Evolutionary conservation across 2,888 invertebrate species (phyloP), one percentile per base, ranked within the genome.

Genomic region (Arrhopalites spinosus): DNA sequence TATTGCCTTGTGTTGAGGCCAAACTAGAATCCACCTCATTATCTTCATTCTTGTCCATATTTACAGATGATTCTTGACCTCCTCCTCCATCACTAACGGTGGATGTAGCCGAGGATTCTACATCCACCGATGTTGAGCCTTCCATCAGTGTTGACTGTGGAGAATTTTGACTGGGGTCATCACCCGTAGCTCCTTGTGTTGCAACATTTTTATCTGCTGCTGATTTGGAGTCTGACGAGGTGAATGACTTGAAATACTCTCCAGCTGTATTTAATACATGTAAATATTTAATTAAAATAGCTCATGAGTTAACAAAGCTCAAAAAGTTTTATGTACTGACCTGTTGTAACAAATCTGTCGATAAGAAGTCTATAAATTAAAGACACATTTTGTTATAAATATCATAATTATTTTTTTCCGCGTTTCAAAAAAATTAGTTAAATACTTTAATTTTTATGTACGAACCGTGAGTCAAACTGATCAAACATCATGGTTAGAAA

Each of bases 181-280:
- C n/a, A n/a, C n/a, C n/a, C n/a, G n/a, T n/a, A 25, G 25, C 63
- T 68, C 47, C 59, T 1, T n/a, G 23, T 13, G 45, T 5, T 13
- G 20, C 25, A 23, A 23, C 1, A 29, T 17, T 63, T 5, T 20
- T 63, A 13, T n/a, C 67, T 15, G 47, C 23, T 25, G 25, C 17
- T 45, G 25, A 20, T 47, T 47, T 63, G 11, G 36, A 36, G 36
- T 36, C 36, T 63, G 13, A 27, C 0, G 74, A 77, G 13, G 78
- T 79, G 17, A 79, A 76, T 13, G 80, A 76, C n/a, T 78, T 78
- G 5, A 80, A 69, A 25, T 80, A 72, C 13, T 78, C 80, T 3
- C 81, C 81, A n/a, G 82, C 82, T 8, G 80, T 79, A 36, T 79
- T 77, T n/a, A n/a, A n/a, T n/a, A n/a, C n/a, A n/a, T n/a, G n/a